A percentile compares a stretch with the other conserved stretches of the same genome.
Conservation (phyloP, 1,140 invertebrate species). For the Cotesia chilonis region DNA sequence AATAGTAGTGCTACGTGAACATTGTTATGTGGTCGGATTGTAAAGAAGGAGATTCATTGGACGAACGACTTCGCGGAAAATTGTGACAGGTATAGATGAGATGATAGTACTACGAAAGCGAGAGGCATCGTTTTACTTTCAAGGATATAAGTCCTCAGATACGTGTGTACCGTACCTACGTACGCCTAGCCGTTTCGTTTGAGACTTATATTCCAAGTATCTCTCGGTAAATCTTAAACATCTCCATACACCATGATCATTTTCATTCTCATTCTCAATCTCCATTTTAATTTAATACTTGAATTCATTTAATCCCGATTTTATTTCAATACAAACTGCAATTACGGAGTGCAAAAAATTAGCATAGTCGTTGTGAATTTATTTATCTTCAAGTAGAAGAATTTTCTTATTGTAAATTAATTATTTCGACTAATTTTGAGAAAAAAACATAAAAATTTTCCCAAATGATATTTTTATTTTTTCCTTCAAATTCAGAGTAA, state of each 20-base stretch:
- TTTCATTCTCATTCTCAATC: not conserved
- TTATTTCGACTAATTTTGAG: no score
- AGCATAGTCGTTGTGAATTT: no score
- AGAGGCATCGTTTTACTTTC: slow-evolving; percentile 21
- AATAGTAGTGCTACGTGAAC: not conserved
- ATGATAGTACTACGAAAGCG: slow-evolving; percentile 9
- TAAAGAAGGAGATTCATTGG: no score
- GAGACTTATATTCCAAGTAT: slow-evolving; percentile 11
- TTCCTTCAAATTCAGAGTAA: no score
- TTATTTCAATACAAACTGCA: not conserved
- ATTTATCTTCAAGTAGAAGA: no score
- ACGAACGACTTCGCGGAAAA: slow-evolving; percentile 23
- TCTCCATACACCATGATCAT: slow-evolving; percentile 19
- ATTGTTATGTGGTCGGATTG: not conserved
- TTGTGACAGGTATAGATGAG: slow-evolving; percentile 27
- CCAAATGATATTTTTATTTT: no score
- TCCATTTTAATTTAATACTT: no score
- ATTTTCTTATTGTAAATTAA: no score
- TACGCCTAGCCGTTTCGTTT: not conserved
- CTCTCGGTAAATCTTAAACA: slow-evolving; percentile 15
- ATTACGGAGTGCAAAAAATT: no score
- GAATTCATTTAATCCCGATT: not conserved
- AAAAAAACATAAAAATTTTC: no score
- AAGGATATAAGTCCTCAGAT: slow-evolving; percentile 9
- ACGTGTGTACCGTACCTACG: no score